Conservation (phyloP, 1,140 invertebrate species). For the Antheraea pernyi region DNA sequence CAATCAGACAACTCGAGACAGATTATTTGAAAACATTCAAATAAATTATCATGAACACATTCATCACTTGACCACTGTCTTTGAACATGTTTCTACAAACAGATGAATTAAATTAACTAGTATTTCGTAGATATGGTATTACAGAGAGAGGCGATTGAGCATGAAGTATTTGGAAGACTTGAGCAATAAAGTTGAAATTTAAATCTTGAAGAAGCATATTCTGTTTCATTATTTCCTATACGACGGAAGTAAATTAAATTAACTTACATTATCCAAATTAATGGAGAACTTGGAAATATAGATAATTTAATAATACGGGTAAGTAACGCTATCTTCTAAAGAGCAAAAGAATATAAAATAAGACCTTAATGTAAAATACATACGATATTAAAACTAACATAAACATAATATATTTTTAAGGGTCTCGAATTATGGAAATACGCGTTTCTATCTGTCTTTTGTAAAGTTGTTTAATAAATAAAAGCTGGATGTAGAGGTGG, state of each 20-base stretch:
- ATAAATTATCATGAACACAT: not conserved
- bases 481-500: slow-evolving; percentile 67
- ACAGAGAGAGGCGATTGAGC: slow-evolving; percentile 23
- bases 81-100: not conserved
- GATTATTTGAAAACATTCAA: not conserved
- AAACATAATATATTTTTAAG: not conserved
- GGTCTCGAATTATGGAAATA: no score
- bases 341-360: no score
- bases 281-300: no score
- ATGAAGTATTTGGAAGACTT: slow-evolving; percentile 43
- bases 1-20: no score
- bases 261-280: no score
- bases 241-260: no score
- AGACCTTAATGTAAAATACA: no score
- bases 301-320: no score
- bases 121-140: no score
- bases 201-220: not conserved
- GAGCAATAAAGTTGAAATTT: slow-evolving; percentile 33
- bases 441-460: no score
- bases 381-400: not conserved
- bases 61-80: not conserved
- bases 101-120: no score
- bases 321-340: no score
- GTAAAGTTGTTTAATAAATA: slow-evolving; percentile 47
- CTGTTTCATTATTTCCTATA: not conserved